phyloP scores from a whole-genome alignment of 1,140 invertebrate species.

The Drosophila biarmipes region DNA sequence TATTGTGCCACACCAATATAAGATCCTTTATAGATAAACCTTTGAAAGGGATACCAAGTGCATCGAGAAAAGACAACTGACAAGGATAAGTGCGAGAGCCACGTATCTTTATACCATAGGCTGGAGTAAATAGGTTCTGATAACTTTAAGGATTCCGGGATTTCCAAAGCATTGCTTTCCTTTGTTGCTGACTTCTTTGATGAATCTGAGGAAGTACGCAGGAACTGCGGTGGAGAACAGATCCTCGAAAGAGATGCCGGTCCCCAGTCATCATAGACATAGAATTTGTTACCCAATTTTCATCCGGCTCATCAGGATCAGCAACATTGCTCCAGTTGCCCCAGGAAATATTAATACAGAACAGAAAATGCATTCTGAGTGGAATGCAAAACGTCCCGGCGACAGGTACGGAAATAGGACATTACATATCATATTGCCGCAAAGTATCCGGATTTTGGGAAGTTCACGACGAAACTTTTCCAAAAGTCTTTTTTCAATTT shows the following conservation, averaged over 20 bases:
- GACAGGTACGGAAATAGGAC: not conserved
- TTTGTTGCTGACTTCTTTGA: not conserved
- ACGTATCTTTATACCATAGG: not conserved
- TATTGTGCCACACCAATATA: not conserved
- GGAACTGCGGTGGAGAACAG: not conserved
- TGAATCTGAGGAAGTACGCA: not conserved
- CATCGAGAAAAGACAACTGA: not conserved
- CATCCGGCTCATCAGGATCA: not conserved
- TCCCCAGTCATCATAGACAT: not conserved
- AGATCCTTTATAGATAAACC: not conserved
- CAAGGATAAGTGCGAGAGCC: not conserved
- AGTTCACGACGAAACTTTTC: conserved; percentile 1
- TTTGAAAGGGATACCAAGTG: conserved; percentile 1
- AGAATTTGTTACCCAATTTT: not conserved
- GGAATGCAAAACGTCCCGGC: not conserved
- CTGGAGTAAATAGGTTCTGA: not conserved
- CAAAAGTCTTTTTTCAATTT: too few species aligned
- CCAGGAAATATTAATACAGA: not conserved
- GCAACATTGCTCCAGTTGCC: not conserved
- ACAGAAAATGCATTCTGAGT: not conserved
- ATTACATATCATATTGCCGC: conserved; percentile 1
- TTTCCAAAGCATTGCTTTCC: not conserved
- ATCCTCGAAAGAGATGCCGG: not conserved
- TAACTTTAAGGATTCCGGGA: not conserved
- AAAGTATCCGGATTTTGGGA: not conserved